These are phyloP conservation scores for Sinocyclocheilus grahami DNA, from an alignment of 2,113 vertebrate species.

Conservation along the genomic window DNA sequence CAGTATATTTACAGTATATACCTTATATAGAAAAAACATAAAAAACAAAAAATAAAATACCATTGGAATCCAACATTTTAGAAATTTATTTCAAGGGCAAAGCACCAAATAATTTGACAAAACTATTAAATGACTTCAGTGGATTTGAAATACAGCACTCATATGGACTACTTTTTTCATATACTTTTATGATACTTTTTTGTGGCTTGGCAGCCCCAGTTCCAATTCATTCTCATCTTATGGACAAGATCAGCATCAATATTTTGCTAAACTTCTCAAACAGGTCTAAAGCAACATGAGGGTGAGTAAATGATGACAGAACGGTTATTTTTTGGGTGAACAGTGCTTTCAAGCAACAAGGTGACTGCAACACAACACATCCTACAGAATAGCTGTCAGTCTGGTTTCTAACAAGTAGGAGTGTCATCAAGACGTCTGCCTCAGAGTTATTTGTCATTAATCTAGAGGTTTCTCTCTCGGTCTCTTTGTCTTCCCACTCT, in stretches of 20 bases:
- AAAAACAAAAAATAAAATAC: no score
- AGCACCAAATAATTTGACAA: not conserved
- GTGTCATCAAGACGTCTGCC: not conserved
- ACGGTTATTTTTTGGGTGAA: not conserved
- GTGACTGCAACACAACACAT: not conserved
- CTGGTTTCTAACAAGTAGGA: not conserved
- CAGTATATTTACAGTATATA: no score
- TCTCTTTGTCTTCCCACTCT: conserved; percentile 25
- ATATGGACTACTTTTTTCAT: not conserved
- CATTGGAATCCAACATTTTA: no score
- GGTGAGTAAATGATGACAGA: not conserved
- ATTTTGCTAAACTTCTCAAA: not conserved
- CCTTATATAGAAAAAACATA: no score
- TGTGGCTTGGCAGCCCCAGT: not conserved
- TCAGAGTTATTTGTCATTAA: conserved; percentile 21
- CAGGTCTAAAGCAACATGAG: not conserved
- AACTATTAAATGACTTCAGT: not conserved
- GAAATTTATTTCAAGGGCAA: not conserved
- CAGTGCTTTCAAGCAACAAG: not conserved
- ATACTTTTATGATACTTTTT: not conserved
- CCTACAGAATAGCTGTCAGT: conserved; percentile 9
- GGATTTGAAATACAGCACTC: not conserved
- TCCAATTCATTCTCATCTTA: not conserved
- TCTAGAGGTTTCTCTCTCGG: conserved; percentile 20
- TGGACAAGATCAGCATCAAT: not conserved